Evolutionary conservation across 2,888 invertebrate species (phyloP).

Genomic region (Coenonympha glycerion): DNA sequence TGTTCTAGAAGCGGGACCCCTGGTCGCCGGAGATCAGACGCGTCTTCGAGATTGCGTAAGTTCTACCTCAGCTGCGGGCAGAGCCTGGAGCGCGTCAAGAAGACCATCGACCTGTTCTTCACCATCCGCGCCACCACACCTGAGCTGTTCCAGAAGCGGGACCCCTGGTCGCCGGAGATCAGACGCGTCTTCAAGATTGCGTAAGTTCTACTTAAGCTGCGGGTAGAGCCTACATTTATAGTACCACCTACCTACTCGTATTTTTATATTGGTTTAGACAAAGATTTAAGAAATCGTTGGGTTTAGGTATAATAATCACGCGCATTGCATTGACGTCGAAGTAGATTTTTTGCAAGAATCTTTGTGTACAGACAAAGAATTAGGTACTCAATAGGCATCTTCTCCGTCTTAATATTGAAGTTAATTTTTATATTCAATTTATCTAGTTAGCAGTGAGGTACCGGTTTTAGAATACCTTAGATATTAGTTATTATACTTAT

Average conservation of each 20-base stretch:
- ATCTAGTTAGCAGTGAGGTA: no score
- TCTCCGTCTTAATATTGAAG: neutral
- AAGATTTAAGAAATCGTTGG: no score
- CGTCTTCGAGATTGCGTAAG: slow-evolving; percentile 76
- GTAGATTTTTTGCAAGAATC: no score
- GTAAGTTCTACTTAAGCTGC: slow-evolving; percentile 46
- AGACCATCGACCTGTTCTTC: slow-evolving; percentile 73
- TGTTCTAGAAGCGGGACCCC: slow-evolving; percentile 78
- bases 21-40: slow-evolving; percentile 67
- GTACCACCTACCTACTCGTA: no score
- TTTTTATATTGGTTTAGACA: no score
- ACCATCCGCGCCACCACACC: slow-evolving; percentile 76
- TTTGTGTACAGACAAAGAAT: no score
- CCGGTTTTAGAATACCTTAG: no score
- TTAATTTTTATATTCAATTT: no score
- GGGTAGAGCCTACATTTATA: slow-evolving; percentile 72
- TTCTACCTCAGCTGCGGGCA: slow-evolving; percentile 52
- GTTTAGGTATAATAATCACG: no score
- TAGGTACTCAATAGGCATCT: neutral
- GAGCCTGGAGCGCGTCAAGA: slow-evolving; percentile 77
- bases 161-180: slow-evolving; percentile 72
- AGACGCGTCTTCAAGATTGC: slow-evolving; percentile 70
- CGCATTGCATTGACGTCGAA: no score
- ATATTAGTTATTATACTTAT: no score
- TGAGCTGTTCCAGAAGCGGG: slow-evolving; percentile 77